These are phyloP conservation scores for Nomada goodeniana DNA, from an alignment of 2,888 invertebrate species.

Conservation along the genomic window DNA sequence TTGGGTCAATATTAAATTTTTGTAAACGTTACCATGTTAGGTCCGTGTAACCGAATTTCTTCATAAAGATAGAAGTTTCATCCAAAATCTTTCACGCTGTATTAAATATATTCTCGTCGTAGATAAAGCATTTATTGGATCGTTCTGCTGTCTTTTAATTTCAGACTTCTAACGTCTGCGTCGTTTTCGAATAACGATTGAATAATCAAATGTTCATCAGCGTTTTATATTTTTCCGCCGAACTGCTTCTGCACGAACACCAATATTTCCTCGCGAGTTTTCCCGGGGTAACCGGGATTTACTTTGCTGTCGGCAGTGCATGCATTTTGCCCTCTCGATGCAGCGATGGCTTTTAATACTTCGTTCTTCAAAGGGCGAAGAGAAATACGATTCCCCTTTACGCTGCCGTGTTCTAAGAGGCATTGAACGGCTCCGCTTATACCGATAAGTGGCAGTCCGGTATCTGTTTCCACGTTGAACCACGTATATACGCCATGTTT, in stretches of 20 bases:
- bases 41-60: too few relatives aligned
- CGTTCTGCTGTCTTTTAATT: background rate
- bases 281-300: conserved; percentile 27
- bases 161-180: background rate
- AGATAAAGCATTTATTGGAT: too few relatives aligned
- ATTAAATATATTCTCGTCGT: too few relatives aligned
- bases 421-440: conserved; percentile 43
- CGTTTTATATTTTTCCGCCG: conserved; percentile 19
- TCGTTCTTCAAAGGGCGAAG: conserved; percentile 51
- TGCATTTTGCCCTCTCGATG: conserved; percentile 43
- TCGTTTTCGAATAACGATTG: background rate
- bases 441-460: conserved; percentile 56
- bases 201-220: background rate
- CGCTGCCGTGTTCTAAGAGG: conserved; percentile 42
- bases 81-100: too few relatives aligned
- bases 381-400: conserved; percentile 56
- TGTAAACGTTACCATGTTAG: too few relatives aligned
- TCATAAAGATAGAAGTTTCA: too few relatives aligned
- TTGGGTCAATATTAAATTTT: too few relatives aligned
- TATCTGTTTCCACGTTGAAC: conserved; percentile 49
- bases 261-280: conserved; percentile 45
- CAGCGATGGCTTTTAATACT: conserved; percentile 56
- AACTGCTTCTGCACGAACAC: conserved; percentile 4
- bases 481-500: conserved; percentile 15
- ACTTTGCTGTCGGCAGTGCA: conserved; percentile 30